phyloP scores from a whole-genome alignment of 1,140 invertebrate species.

The Drosophila hydei region DNA sequence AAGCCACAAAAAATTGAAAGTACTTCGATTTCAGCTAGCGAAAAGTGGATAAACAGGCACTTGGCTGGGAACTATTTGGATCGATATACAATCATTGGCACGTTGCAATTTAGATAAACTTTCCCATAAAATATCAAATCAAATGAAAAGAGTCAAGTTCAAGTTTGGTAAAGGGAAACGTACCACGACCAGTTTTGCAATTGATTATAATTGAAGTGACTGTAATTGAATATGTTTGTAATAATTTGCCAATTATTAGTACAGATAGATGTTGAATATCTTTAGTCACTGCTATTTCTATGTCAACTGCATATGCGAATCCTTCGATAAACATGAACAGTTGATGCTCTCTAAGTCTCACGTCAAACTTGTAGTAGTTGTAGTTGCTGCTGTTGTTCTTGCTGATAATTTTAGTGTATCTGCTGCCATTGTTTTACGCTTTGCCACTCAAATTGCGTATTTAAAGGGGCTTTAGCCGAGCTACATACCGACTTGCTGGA shows the following conservation, averaged over 20 bases:
- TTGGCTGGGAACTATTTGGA: conserved; percentile 12
- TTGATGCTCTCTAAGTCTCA: conserved; percentile 27
- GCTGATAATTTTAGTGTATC: background rate
- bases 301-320: too few species aligned
- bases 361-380: conserved; percentile 12
- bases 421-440: conserved; percentile 6
- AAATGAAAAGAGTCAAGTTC: too few species aligned
- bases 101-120: conserved; percentile 12
- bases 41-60: conserved; percentile 45
- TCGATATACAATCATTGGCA: conserved; percentile 24
- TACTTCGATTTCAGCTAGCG: conserved; percentile 55
- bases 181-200: background rate
- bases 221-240: background rate
- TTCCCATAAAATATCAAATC: background rate
- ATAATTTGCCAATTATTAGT: too few species aligned
- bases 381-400: conserved; percentile 9
- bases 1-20: conserved; percentile 56
- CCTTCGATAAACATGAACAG: conserved; percentile 44
- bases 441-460: conserved; percentile 19
- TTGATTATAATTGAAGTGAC: background rate
- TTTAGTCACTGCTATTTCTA: too few species aligned
- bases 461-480: conserved; percentile 6
- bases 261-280: too few species aligned
- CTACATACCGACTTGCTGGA: background rate
- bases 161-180: too few species aligned